Evolutionary conservation across 2,113 vertebrate genomes (phyloP).

Genomic region (Callionymus lyra): DNA sequence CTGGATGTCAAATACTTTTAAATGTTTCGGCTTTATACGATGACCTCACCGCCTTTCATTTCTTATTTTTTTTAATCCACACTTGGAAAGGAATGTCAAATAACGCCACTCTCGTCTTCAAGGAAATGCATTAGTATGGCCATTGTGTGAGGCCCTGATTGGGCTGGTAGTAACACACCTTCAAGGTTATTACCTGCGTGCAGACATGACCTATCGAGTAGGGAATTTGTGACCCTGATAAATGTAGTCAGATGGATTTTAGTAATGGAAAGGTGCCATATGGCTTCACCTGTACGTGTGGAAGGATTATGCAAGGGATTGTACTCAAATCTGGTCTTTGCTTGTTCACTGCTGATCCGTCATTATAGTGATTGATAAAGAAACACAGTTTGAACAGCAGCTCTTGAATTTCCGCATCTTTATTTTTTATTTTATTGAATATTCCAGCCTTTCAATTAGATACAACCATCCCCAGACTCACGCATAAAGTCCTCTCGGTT

Average conservation of each 20-base stretch:
- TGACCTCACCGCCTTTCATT: conserved; percentile 44
- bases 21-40: conserved; percentile 54
- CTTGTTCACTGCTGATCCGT: too few species aligned
- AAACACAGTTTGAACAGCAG: conserved; percentile 7
- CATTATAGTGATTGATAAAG: too few species aligned
- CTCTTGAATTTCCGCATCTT: too few species aligned
- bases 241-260: conserved; percentile 27
- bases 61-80: conserved; percentile 43
- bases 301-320: too few species aligned
- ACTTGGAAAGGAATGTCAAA: conserved; percentile 54
- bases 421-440: too few species aligned
- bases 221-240: conserved; percentile 44
- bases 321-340: too few species aligned
- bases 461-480: too few species aligned
- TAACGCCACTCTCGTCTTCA: conserved; percentile 31
- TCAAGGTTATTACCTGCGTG: conserved; percentile 53
- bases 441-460: too few species aligned
- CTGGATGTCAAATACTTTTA: conserved; percentile 46
- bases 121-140: conserved; percentile 47
- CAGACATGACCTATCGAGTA: conserved; percentile 48
- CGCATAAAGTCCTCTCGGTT: too few species aligned
- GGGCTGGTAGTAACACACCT: conserved; percentile 42
- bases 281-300: neutral
- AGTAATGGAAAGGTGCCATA: conserved; percentile 21
- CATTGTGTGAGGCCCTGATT: conserved; percentile 57